Evolutionary conservation across 2,113 vertebrate species (phyloP).

Genomic region (Spea bombifrons): DNA sequence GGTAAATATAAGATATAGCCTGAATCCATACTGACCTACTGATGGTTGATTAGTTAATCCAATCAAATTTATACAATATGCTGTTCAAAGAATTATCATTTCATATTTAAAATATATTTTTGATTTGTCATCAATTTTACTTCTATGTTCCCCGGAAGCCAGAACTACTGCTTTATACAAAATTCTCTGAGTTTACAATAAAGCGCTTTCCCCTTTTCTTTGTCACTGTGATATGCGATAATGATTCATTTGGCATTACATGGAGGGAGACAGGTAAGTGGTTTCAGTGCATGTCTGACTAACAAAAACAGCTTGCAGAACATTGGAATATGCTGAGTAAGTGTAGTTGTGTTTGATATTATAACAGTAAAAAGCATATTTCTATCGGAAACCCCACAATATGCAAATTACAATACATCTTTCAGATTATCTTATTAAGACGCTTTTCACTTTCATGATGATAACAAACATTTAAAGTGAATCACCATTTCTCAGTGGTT

Average conservation of each 20-base stretch:
- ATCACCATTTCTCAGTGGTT: too few species aligned
- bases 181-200: slow-evolving; percentile 23
- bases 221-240: slow-evolving; percentile 14
- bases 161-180: neutral
- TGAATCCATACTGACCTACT: too few species aligned
- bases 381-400: neutral
- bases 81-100: too few species aligned
- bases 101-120: too few species aligned
- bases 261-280: neutral
- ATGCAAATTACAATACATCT: neutral
- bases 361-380: neutral
- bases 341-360: too few species aligned
- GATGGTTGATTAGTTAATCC: too few species aligned
- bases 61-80: too few species aligned
- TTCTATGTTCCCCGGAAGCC: slow-evolving; percentile 4
- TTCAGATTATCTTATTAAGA: too few species aligned
- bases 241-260: slow-evolving; percentile 31
- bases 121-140: neutral
- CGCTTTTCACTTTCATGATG: too few species aligned
- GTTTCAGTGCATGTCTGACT: slow-evolving; percentile 13
- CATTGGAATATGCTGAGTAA: slow-evolving; percentile 4
- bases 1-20: too few species aligned
- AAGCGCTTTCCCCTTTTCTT: slow-evolving; percentile 6
- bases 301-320: neutral
- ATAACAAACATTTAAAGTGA: too few species aligned